Percentiles rank a stretch among this genome's conserved stretches.
Conservation (phyloP, 2,113 vertebrate genomes). For the Merops nubicus region DNA sequence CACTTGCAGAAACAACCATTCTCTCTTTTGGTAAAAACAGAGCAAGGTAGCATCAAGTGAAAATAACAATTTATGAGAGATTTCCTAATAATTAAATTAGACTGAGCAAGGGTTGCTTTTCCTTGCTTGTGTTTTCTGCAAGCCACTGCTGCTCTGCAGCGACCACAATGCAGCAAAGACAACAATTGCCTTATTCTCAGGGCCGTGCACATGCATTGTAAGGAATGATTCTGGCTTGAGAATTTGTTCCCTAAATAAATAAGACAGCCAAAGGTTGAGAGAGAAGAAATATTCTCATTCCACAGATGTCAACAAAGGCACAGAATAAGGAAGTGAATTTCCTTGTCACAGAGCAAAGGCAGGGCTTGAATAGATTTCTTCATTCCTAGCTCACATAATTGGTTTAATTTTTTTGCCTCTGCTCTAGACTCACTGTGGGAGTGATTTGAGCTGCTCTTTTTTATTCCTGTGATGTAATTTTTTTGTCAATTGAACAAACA, state of each 20-base stretch:
- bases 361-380: constrained; percentile 16
- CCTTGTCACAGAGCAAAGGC: constrained; percentile 7
- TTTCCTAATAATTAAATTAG: neutral
- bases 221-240: neutral
- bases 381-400: neutral
- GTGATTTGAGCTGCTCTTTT: constrained; percentile 2
- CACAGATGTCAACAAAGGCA: constrained; percentile 18
- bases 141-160: neutral
- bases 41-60: neutral
- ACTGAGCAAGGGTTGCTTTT: neutral
- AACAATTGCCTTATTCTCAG: neutral
- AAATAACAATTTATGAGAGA: neutral
- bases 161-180: neutral
- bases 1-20: neutral
- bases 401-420: constrained; percentile 33
- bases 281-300: constrained; percentile 1
- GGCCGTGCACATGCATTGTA: neutral
- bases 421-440: neutral
- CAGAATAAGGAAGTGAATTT: constrained; percentile 2
- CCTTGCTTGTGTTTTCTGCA: neutral
- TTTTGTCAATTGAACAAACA: fast-evolving
- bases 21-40: neutral
- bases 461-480: neutral
- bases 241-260: neutral
- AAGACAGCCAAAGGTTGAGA: neutral